A percentile compares a stretch with the other conserved stretches of the same genome.
Evolutionary conservation across 1,140 invertebrate species (phyloP).

Genomic region (Helicoverpa armigera): DNA sequence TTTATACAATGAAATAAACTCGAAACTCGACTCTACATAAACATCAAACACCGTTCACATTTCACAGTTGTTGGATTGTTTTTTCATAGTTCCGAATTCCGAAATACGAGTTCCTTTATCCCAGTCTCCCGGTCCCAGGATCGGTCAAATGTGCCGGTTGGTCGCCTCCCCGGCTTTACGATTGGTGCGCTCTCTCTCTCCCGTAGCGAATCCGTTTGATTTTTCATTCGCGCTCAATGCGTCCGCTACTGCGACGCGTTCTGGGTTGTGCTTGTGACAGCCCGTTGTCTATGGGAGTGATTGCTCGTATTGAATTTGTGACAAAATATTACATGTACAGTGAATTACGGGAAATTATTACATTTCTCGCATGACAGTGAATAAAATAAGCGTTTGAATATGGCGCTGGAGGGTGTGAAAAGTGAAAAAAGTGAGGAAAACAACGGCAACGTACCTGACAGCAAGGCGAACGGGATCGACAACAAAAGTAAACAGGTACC

Average conservation of each 20-base stretch:
- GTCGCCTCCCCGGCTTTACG: constrained; percentile 29
- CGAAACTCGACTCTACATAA: no score
- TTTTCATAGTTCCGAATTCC: not conserved
- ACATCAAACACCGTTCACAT: no score
- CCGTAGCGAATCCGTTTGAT: constrained; percentile 58
- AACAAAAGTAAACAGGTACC: constrained; percentile 86
- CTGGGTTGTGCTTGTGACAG: constrained; percentile 69
- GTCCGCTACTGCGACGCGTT: constrained; percentile 70
- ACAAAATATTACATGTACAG: constrained; percentile 73
- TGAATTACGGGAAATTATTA: constrained; percentile 70
- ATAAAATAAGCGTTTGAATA: constrained; percentile 80
- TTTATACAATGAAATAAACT: no score
- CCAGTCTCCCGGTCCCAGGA: not conserved
- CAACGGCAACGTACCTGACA: constrained; percentile 79
- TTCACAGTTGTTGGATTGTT: no score
- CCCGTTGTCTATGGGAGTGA: constrained; percentile 79
- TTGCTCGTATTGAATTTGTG: constrained; percentile 79
- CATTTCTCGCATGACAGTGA: constrained; percentile 82
- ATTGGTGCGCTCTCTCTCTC: constrained; percentile 56
- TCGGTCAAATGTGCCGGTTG: constrained; percentile 45
- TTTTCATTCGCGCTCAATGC: constrained; percentile 83
- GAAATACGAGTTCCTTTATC: constrained; percentile 9
- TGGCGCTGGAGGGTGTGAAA: constrained; percentile 86
- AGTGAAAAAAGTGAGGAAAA: constrained; percentile 86
- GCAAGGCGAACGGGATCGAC: constrained; percentile 83